Base-by-base conservation (phyloP, 2,797 vertebrate species). In the Morelia viridis region DNA sequence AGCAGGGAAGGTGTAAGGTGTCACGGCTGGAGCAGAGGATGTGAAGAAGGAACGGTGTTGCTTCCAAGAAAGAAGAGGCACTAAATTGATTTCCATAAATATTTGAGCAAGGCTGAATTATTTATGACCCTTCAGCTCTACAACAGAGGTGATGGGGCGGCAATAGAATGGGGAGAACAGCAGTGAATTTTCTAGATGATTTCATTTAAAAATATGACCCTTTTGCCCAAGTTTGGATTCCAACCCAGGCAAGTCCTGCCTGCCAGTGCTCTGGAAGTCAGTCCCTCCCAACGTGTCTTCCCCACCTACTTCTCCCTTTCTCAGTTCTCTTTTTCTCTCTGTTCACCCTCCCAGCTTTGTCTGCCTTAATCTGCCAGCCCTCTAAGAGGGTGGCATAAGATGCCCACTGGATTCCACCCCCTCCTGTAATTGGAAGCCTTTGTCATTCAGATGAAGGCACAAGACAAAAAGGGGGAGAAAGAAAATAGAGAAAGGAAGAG, bases 61-160 rank as follows among this genome's bases (percentile, higher is more conserved):
- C 96, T 95, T 96, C 90, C 94, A 96, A 9, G 71, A 94, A 93
- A 95, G 94, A 92, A 93, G 89, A 65, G 96, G 90, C 92, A 91
- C 92, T 94, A 97, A 96, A 96, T 95, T 96, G 96, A 96, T 96
- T 96, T 95, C 96, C 96, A 97, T 97, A 96, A 96, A 96, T 96
- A 97, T 96, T 96, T 96, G 96, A 97, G 94, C 89, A 95, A 95
- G 94, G 91, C 92, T 97, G 96, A 96, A 97, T 97, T 96, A 97
- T 97, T 97, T 96, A 97, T 96, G 95, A 94, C 89, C 92, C 95
- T 96, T 93, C 6, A 41, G 94, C 95, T 95, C 96, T 95, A 96
- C 95, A 96, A 94, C 90, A 90, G 83, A 76, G 64, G 90, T 76
- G 64, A 57, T 17, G 61, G 50, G 5, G 58, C 0, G 24, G 31